A percentile compares a stretch with the other conserved stretches of the same genome.
phyloP scores from a whole-genome alignment of 2,888 invertebrate genomes.

The Harpalus rubripes region DNA sequence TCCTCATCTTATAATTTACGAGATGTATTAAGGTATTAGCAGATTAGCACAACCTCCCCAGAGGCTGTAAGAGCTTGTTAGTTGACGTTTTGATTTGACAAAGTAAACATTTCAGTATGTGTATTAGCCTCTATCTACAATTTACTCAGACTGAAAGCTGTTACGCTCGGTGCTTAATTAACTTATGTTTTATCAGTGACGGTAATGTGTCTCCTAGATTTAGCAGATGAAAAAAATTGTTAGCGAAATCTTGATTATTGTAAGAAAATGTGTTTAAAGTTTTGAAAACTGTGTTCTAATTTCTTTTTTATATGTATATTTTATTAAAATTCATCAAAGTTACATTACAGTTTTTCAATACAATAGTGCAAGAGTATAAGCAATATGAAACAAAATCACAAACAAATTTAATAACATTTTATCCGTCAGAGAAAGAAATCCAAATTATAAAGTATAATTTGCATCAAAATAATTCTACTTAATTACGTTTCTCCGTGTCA shows the following conservation, averaged over 20 bases:
- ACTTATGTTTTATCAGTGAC: conserved; percentile 17
- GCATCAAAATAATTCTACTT: too few relatives aligned
- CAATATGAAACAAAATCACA: too few relatives aligned
- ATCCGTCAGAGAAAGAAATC: too few relatives aligned
- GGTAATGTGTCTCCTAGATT: background rate
- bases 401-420: too few relatives aligned
- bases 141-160: conserved; percentile 26
- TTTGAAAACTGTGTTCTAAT: too few relatives aligned
- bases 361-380: too few relatives aligned
- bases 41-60: background rate
- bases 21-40: background rate
- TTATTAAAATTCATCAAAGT: too few relatives aligned
- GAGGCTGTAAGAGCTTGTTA: background rate
- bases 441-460: too few relatives aligned
- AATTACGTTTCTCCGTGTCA: too few relatives aligned
- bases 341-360: too few relatives aligned
- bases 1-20: background rate
- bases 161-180: conserved; percentile 11
- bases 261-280: too few relatives aligned
- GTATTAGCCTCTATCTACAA: conserved; percentile 22
- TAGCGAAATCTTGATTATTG: background rate
- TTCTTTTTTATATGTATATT: too few relatives aligned
- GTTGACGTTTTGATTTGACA: background rate
- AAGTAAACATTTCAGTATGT: conserved; percentile 18
- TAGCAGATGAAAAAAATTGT: background rate